Base-by-base conservation (phyloP, 1,140 invertebrate species). In the Drosophila kepulauana region DNA sequence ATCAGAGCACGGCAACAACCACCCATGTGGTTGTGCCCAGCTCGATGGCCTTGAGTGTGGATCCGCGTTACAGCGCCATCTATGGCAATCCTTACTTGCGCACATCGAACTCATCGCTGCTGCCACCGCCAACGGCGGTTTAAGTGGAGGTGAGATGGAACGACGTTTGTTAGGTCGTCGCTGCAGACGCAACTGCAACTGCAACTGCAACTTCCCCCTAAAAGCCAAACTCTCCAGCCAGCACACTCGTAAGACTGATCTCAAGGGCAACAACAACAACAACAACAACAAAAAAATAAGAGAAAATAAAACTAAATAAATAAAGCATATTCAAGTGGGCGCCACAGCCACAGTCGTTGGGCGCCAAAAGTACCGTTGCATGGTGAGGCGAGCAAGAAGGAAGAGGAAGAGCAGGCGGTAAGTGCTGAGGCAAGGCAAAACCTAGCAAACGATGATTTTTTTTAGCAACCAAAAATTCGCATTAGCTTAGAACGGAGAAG, bases 31-130 rank as follows among this genome's bases (percentile, higher is more conserved):
- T 89, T 62, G 86, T 84, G 54, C 82, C 89, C 66, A 84, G 78
- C 15, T 78, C 85, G 11, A 89, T 87, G 73, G 85, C 90, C 80
- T 82, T 88, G 86, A 94, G 95, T 94, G 96, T 97, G 43, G 97
- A 98, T 93, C 97, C 97, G 2, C 94, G 97, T 52, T 98, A 97
- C 91, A 97, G 96, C 16, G 97, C 97, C 25, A 96, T 96, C 4
- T 98, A 98, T 87, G 97, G 97, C 28, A 98, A 98, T 93, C 97
- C 97, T 1, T 97, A 97, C 91, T 93, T 98, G 70, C 94, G 97
- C 87, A 95, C 93, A 49, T 93, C 92, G 10, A 92, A 92, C 78
- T 90, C 93, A 10, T 94, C 93, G 30, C 85, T 94, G 13, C 87
- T 93, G 73, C 94, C 94, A 54, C 91, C 93, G 20, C 93, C 85